These are phyloP conservation scores for Nasonia giraulti DNA, from an alignment of 1,140 invertebrate species.

Conservation along the genomic window DNA sequence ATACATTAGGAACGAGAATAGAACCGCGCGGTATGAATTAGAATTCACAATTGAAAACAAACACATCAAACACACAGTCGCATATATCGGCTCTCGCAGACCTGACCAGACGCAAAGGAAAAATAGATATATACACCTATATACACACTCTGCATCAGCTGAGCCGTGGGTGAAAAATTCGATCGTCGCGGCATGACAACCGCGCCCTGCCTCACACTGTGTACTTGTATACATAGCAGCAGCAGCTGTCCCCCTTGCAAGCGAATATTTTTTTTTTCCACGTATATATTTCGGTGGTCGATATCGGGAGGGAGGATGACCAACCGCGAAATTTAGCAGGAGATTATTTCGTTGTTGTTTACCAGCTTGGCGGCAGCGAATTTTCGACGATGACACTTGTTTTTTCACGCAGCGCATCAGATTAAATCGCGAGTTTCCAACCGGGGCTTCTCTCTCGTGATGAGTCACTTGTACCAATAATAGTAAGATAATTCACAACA, in stretches of 20 bases:
- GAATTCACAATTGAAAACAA: conserved; percentile 1
- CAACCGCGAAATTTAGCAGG: not conserved
- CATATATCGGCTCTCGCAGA: not conserved
- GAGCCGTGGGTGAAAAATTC: too few species aligned
- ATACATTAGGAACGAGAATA: not conserved
- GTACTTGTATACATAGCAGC: not conserved
- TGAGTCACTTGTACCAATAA: conserved; percentile 1
- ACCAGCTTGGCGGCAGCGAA: not conserved
- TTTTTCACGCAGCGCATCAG: not conserved
- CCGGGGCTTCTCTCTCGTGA: not conserved
- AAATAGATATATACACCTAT: too few species aligned
- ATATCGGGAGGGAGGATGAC: not conserved
- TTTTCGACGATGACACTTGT: not conserved
- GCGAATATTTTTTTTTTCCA: not conserved
- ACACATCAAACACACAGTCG: not conserved
- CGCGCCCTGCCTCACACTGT: too few species aligned
- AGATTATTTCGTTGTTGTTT: not conserved
- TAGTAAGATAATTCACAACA: conserved; percentile 1
- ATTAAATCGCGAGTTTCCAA: conserved; percentile 1
- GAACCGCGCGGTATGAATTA: not conserved
- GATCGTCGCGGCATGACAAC: not conserved
- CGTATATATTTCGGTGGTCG: not conserved
- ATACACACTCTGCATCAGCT: too few species aligned
- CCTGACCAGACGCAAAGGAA: not conserved
- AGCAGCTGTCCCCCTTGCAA: not conserved